These are phyloP conservation scores for Pollenia angustigena DNA, from an alignment of 2,888 invertebrate species.

Conservation along the genomic window DNA sequence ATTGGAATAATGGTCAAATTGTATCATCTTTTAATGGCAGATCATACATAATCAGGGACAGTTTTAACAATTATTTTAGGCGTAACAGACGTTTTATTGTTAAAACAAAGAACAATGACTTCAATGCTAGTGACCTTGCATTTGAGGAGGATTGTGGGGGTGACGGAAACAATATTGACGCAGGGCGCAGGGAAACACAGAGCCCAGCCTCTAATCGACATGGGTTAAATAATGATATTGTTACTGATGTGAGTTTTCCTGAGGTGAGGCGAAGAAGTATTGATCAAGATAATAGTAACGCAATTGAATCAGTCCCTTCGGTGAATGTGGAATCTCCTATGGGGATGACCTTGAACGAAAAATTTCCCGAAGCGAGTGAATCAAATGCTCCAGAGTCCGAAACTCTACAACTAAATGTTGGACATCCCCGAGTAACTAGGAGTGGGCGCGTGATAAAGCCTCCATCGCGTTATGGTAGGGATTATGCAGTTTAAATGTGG, in stretches of 20 bases:
- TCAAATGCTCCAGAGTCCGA: background rate
- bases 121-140: background rate
- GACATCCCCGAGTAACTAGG: background rate
- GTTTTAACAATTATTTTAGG: conserved; percentile 16
- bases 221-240: background rate
- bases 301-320: conserved; percentile 14
- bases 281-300: background rate
- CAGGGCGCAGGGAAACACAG: background rate
- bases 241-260: conserved; percentile 1
- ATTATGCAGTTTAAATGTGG: conserved; percentile 10
- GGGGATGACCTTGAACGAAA: conserved; percentile 5
- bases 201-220: background rate
- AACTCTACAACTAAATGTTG: background rate
- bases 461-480: conserved; percentile 17
- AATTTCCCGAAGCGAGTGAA: background rate
- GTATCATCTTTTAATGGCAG: background rate
- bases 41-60: background rate
- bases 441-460: conserved; percentile 11
- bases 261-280: background rate
- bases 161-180: background rate
- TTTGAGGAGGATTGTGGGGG: background rate
- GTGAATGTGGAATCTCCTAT: conserved; percentile 17
- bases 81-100: background rate
- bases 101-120: background rate
- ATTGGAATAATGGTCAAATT: background rate